These are phyloP conservation scores for Corydoras maculifer DNA, from an alignment of 2,113 vertebrate genomes.

Conservation along the genomic window DNA sequence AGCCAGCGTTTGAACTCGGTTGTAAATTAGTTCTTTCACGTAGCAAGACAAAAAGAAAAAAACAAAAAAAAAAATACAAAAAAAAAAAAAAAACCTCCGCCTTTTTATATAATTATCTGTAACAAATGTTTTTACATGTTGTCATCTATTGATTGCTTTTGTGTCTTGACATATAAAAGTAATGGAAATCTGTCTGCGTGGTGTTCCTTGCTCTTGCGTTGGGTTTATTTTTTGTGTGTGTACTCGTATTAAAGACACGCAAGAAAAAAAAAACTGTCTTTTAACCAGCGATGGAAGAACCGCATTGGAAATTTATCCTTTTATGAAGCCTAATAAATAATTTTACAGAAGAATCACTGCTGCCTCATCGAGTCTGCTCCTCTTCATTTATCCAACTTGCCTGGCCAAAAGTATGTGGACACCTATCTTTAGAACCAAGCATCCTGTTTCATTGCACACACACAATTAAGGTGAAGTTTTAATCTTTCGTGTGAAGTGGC, in stretches of 20 bases:
- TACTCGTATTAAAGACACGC: constrained; percentile 14
- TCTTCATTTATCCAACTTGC: neutral
- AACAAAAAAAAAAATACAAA: no score
- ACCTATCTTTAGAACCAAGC: no score
- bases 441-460: no score
- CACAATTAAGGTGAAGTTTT: no score
- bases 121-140: constrained; percentile 59
- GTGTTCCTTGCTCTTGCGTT: constrained; percentile 16
- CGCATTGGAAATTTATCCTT: constrained; percentile 30
- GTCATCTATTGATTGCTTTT: constrained; percentile 57
- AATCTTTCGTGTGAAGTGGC: no score
- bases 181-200: constrained; percentile 44
- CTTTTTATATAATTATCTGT: constrained; percentile 57
- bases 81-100: constrained; percentile 35
- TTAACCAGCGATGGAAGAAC: constrained; percentile 13
- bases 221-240: neutral
- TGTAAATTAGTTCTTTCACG: constrained; percentile 61
- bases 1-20: constrained; percentile 47
- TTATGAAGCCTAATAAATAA: constrained; percentile 38
- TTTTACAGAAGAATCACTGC: constrained; percentile 17
- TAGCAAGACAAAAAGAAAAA: constrained; percentile 48
- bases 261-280: constrained; percentile 26
- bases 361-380: constrained; percentile 5
- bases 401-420: no score
- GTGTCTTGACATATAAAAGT: constrained; percentile 58